Evolutionary conservation across 2,888 invertebrate genomes (phyloP).

Genomic region (Flexamia atlantica): DNA sequence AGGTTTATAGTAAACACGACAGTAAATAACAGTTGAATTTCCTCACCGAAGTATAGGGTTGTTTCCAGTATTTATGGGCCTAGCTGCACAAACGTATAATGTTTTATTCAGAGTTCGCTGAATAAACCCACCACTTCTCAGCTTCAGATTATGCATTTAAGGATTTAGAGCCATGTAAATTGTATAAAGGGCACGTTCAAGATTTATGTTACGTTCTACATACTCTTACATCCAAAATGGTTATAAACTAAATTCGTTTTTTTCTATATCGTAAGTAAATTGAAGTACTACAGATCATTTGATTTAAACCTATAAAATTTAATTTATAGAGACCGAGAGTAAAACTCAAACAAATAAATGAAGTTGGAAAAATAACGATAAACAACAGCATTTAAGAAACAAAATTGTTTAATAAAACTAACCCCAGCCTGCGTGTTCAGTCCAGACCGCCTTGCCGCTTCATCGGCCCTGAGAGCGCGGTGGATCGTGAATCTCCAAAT

Average conservation of each 20-base stretch:
- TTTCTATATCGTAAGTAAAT: too few relatives aligned
- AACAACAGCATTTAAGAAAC: too few relatives aligned
- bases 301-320: too few relatives aligned
- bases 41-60: neutral
- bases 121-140: slow-evolving; percentile 4
- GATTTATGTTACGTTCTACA: slow-evolving; percentile 3
- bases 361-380: too few relatives aligned
- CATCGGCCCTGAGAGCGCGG: neutral
- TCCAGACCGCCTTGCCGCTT: neutral
- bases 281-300: too few relatives aligned
- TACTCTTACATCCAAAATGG: too few relatives aligned
- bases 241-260: too few relatives aligned
- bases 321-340: too few relatives aligned
- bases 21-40: neutral
- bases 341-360: too few relatives aligned
- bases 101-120: slow-evolving; percentile 27
- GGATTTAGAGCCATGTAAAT: slow-evolving; percentile 20
- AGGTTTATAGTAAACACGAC: too few relatives aligned
- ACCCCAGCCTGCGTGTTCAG: too few relatives aligned
- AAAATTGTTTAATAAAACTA: too few relatives aligned
- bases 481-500: neutral
- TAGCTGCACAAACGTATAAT: slow-evolving; percentile 24
- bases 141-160: slow-evolving; percentile 14
- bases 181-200: neutral
- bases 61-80: slow-evolving; percentile 1